A percentile compares a stretch with the other conserved stretches of the same genome.
These are phyloP conservation scores for Drosophila athabasca DNA, from an alignment of 1,140 invertebrate species.

Conservation along the genomic window DNA sequence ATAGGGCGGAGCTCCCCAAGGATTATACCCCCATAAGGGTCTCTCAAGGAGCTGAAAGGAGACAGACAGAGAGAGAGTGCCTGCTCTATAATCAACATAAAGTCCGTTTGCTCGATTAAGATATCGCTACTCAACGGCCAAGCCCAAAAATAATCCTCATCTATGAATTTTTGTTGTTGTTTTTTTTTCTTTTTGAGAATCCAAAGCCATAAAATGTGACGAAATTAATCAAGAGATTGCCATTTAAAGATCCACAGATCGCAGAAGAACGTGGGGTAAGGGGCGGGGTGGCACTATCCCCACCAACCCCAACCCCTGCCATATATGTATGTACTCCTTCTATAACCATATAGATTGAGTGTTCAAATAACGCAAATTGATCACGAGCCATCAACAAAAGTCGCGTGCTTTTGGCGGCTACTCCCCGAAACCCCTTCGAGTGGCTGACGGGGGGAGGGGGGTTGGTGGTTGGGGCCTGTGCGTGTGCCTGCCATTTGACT, in stretches of 20 bases:
- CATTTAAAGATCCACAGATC: no score
- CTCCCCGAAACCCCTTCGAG: background rate
- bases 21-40: background rate
- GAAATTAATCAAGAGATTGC: no score
- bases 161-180: no score
- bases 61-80: no score
- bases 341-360: conserved; percentile 45
- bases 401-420: conserved; percentile 50
- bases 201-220: no score
- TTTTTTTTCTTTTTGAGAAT: no score
- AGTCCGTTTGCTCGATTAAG: conserved; percentile 5
- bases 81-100: conserved; percentile 23
- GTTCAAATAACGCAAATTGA: conserved; percentile 61
- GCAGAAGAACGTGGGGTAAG: no score
- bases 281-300: background rate
- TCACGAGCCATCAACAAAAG: conserved; percentile 59
- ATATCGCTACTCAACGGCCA: background rate
- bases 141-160: no score
- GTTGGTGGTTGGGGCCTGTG: conserved; percentile 15
- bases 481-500: conserved; percentile 70
- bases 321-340: background rate
- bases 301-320: background rate
- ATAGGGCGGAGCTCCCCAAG: conserved; percentile 4
- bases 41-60: no score
- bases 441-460: no score